Base-by-base conservation (phyloP, 2,797 vertebrate species). In the Spinibarbus caldwelli region DNA sequence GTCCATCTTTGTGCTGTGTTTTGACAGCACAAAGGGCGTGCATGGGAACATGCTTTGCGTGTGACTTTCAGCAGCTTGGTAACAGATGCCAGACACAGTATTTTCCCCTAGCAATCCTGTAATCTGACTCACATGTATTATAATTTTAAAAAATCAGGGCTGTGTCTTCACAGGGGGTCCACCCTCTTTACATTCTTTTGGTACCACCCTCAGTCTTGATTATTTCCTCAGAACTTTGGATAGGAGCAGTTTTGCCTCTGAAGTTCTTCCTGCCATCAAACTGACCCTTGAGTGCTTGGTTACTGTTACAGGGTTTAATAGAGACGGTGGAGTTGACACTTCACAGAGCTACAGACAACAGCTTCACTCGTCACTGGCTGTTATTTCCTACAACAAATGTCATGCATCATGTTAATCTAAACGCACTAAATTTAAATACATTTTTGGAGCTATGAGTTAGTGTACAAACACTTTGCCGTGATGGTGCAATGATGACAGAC, bases 71-170 rank as follows among this genome's bases (percentile, higher is more conserved):
- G 88, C 85, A 83, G 87, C 89, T 52, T 92, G 91, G 91, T 80
- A 77, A 91, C 93, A 95, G 92, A 94, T 93, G 92, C 90, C 92
- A 92, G 91, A 90, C 91, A 91, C 87, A 88, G 88, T 93, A 89
- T 89, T 90, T 85, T 82, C 91, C 57, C 31, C 23, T 11, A 19
- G 81, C 81, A 95, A 93, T 93, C 93, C 90, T 72, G 92, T 93
- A 95, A 94, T 94, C 92, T 93, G 89, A 89, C 89, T 93, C 87
- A 78, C 87, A 80, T 89, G 45, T 26, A 49, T 49, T 64, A 19
- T 49, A n/a, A 19, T 6, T 36, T 36, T 38, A 38, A 38, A 93
- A 92, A 93, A 88, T 87, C 91, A 91, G 88, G 88, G 83, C 12
- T 78, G 52, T 45, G 45, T 29, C 54, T 62, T 41, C 29, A 57